Percentiles rank a stretch among this genome's conserved stretches.
These are phyloP conservation scores for Phacellophora camtschatica DNA, from an alignment of 30 jellyfish, hydroid and myxozoan genomes.

Conservation along the genomic window DNA sequence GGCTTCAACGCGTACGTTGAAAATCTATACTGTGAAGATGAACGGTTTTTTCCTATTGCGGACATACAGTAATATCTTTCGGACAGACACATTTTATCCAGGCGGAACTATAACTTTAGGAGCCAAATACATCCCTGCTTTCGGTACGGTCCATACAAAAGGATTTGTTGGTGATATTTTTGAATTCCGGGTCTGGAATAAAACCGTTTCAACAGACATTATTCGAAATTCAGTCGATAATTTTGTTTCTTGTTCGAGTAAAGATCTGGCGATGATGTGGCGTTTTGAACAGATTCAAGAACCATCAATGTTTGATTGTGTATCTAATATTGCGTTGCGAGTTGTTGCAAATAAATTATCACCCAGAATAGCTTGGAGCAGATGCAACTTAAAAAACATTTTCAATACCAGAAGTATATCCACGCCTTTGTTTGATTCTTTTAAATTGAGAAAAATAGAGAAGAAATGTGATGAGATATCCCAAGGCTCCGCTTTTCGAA, in stretches of 20 bases:
- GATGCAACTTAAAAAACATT: neutral
- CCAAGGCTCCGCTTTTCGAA: neutral
- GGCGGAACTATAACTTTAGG: slow-evolving; percentile 50
- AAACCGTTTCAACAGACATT: slow-evolving; percentile 19
- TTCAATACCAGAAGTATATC: neutral
- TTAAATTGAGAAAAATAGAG: neutral
- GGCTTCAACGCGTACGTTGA: neutral
- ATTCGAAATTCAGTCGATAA: slow-evolving; percentile 23
- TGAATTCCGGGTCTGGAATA: slow-evolving; percentile 43
- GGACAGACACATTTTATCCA: slow-evolving; percentile 31
- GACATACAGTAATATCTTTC: neutral
- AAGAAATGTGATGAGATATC: neutral
- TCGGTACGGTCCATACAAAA: neutral
- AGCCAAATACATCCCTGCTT: neutral
- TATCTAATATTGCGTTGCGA: neutral
- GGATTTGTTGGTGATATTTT: slow-evolving; percentile 45
- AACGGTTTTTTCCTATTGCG: slow-evolving; percentile 32
- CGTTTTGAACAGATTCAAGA: slow-evolving; percentile 32
- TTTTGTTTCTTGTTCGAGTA: slow-evolving; percentile 25
- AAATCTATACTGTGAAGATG: slow-evolving; percentile 38
- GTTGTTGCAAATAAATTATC: neutral
- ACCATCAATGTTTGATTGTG: slow-evolving; percentile 27
- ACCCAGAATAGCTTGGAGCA: slow-evolving; percentile 1
- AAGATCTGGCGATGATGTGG: slow-evolving; percentile 55
- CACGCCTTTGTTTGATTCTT: neutral